Evolutionary conservation across 2,113 vertebrate genomes (phyloP), one percentile per base, ranked within the genome.

Genomic region (Saccopteryx leptura): DNA sequence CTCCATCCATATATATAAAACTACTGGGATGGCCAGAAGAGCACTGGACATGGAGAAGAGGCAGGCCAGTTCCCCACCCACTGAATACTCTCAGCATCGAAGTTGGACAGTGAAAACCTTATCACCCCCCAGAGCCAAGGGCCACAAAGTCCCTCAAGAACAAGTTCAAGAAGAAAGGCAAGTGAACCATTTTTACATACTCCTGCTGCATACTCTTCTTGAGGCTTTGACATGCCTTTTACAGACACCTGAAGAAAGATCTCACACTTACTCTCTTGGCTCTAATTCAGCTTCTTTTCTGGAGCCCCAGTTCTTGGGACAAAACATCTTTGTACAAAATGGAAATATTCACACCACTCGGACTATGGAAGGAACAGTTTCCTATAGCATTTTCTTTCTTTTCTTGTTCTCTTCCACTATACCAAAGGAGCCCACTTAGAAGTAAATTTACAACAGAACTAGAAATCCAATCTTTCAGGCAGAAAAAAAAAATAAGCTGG

Each of bases 401-500:
- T 91, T 69, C 81, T 72, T 61, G 46, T 23, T 80, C 17, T 71
- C 46, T 94, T 80, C n/a, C 24, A 39, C 48, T 39, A n/a, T 23
- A 74, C 26, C 76, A 78, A 83, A 54, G 28, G 46, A 92, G 24
- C 9, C 91, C 81, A 96, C 91, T 98, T 97, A 98, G 86, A 97
- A 95, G 93, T 96, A 92, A 97, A 97, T 96, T 97, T 97, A 58
- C 83, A 97, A 88, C 94, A 92, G 90, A 98, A 97, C 71, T 97
- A 78, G 94, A 98, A 96, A 92, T 96, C 75, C 97, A 97, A 97
- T 97, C 92, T 97, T 97, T 96, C 0, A 0, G 52, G 84, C 82
- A 97, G 24, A 48, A 48, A 48, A 39, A 39, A 80, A 60, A 28
- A 63, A 46, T 61, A 84, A 82, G 88, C 88, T 96, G 88, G 33